phyloP scores from a whole-genome alignment of 2,888 invertebrate genomes.

The Cataglyphis albicans region DNA sequence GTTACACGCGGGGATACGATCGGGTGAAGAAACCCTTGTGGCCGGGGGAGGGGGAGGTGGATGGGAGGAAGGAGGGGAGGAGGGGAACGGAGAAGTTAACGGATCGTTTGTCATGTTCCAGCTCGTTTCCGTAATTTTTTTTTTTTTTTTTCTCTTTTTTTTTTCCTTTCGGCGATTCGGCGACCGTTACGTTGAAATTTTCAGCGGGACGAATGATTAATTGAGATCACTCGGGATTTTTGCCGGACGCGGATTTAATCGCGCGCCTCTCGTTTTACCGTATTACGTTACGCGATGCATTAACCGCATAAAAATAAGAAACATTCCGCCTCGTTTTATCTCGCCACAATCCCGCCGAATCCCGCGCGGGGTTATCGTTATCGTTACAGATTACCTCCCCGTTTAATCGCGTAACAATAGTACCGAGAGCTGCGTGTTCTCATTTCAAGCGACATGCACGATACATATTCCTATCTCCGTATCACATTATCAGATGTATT shows the following conservation, averaged over 20 bases:
- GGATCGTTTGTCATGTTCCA: constrained; percentile 49
- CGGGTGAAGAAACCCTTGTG: constrained; percentile 32
- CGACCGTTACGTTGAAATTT: constrained; percentile 18
- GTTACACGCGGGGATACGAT: constrained; percentile 26
- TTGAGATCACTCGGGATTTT: constrained; percentile 43
- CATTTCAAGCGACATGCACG: constrained; percentile 21
- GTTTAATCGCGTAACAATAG: constrained; percentile 28
- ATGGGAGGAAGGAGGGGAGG: background rate
- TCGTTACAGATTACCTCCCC: constrained; percentile 29
- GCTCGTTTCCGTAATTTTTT: constrained; percentile 37
- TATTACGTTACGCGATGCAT: constrained; percentile 40
- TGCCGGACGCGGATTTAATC: constrained; percentile 26
- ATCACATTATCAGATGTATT: constrained; percentile 3
- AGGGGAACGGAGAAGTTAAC: constrained; percentile 35
- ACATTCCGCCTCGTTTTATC: constrained; percentile 8
- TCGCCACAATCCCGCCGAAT: background rate
- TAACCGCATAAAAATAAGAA: constrained; percentile 34
- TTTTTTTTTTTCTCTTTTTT: background rate
- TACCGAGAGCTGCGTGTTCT: constrained; percentile 3
- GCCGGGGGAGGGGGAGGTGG: background rate
- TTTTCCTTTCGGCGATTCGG: constrained; percentile 26
- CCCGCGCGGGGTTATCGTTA: no score
- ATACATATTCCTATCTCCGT: background rate
- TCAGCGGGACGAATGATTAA: constrained; percentile 35
- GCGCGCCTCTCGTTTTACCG: constrained; percentile 32